phyloP scores from a whole-genome alignment of 64 coral and sea anemone species.

The Anthopleura sola region DNA sequence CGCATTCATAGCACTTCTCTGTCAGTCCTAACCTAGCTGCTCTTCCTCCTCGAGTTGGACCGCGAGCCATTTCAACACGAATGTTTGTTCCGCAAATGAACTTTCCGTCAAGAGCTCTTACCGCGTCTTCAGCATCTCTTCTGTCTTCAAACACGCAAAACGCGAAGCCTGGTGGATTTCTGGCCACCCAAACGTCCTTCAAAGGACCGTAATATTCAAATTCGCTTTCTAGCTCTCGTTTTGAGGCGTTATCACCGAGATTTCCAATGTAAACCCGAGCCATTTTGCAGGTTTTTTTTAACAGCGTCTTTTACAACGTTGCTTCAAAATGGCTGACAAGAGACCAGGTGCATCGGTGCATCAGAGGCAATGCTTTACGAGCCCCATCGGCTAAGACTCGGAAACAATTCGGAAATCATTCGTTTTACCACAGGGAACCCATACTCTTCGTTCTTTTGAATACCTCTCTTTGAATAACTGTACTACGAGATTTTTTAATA shows the following conservation, averaged over 20 bases:
- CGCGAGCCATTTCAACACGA: conserved; percentile 92
- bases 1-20: conserved; percentile 96
- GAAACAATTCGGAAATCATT: not conserved
- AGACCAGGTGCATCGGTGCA: not conserved
- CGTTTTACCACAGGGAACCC: not conserved
- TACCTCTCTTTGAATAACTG: not conserved
- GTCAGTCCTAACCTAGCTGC: conserved; percentile 59
- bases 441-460: not conserved
- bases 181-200: conserved; percentile 97
- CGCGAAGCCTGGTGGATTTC: conserved; percentile 97
- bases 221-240: conserved; percentile 89
- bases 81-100: conserved; percentile 60
- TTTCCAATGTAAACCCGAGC: conserved; percentile 92
- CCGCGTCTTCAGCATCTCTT: conserved; percentile 90
- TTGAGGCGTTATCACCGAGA: conserved; percentile 79
- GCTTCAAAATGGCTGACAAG: not conserved
- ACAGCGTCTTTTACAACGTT: not conserved
- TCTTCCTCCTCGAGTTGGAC: conserved; percentile 86
- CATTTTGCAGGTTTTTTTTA: conserved; percentile 42
- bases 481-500: not conserved
- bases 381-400: not conserved
- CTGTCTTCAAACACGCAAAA: conserved; percentile 95
- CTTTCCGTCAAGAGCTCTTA: conserved; percentile 66
- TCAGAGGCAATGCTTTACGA: not conserved
- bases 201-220: conserved; percentile 80